These are phyloP conservation scores for Aphidius ervi DNA, from an alignment of 1,140 invertebrate genomes.

Conservation along the genomic window DNA sequence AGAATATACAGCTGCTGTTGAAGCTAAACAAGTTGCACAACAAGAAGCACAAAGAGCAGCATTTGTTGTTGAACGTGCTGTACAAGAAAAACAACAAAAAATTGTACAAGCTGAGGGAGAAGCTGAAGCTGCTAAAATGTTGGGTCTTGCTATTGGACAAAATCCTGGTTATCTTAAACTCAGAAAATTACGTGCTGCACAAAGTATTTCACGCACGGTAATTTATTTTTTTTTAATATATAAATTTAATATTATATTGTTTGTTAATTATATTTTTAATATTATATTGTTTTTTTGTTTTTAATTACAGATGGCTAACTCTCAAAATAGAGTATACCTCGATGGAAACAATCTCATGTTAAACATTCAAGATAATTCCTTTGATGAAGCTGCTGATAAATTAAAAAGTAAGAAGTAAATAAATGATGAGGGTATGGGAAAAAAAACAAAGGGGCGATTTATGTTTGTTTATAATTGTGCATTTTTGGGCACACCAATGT, in stretches of 20 bases:
- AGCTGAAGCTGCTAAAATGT: conserved; percentile 96
- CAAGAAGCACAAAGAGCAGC: conserved; percentile 98
- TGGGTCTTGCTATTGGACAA: conserved; percentile 89
- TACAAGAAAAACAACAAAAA: conserved; percentile 97
- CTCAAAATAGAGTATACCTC: conserved; percentile 93
- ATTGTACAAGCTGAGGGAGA: conserved; percentile 99
- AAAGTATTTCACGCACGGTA: conserved; percentile 95
- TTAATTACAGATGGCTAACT: conserved; percentile 75
- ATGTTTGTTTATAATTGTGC: too few species aligned
- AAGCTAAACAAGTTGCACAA: conserved; percentile 98
- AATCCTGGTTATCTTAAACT: conserved; percentile 98
- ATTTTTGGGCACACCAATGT: not conserved
- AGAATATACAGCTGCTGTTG: conserved; percentile 99
- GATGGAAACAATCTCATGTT: conserved; percentile 92
- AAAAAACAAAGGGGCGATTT: not conserved
- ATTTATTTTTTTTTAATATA: conserved; percentile 35
- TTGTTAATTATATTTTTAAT: not conserved
- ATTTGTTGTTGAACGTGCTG: conserved; percentile 96
- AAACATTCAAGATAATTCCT: conserved; percentile 91
- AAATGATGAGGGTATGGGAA: not conserved
- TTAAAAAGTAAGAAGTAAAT: conserved; percentile 74
- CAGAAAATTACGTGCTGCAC: conserved; percentile 94
- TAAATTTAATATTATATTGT: not conserved
- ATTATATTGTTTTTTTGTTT: conserved; percentile 29
- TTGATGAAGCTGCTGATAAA: conserved; percentile 83